Evolutionary conservation across 2,888 invertebrate species (phyloP), one percentile per base, ranked within the genome.

Genomic region (Mimumesa dahlbomi): DNA sequence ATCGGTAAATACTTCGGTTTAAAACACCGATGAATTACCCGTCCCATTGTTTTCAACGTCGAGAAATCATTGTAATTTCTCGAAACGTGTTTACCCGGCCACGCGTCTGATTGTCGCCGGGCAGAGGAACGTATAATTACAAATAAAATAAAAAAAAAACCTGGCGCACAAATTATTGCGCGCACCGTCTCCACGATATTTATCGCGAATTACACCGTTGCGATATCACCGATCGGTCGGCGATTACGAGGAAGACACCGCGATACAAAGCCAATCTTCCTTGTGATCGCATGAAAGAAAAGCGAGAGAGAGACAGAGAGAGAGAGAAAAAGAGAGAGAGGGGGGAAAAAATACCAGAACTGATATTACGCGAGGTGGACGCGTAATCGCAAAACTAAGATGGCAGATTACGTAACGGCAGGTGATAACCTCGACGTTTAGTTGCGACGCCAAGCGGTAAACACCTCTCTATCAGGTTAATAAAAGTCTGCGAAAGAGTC

Each of bases 381-480:
- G 31, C 34, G 50, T 59, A 64, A 64, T 61, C 53, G 43, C 13
- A 7, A 19, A 34, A 21, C 42, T n/a, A 21, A 52, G 54, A 40
- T 36, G 46, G 29, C 54, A 25, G 52, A 75, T 74, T 75, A 72
- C 49, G 75, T 46, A 75, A 71, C 45, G 52, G 9, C 67, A 64
- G 64, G 63, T 63, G 71, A 63, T 25, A 65, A 53, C 22, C 67
- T 40, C 49, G 65, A 25, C 29, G 46, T 48, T 46, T 16, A 16
- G 38, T 56, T 29, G 21, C 43, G 34, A n/a, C 16, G 29, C 36
- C 53, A 22, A 11, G 34, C 25, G 34, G 34, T 40, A 50, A 58
- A 53, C 21, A 31, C n/a, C 54, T 45, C 14, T 57, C 11, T 1
- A 36, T 61, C 31, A 16, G 6, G 16, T 42, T 42, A 42, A 42